phyloP scores from a whole-genome alignment of 2,797 vertebrate genomes.

The Falco cherrug region DNA sequence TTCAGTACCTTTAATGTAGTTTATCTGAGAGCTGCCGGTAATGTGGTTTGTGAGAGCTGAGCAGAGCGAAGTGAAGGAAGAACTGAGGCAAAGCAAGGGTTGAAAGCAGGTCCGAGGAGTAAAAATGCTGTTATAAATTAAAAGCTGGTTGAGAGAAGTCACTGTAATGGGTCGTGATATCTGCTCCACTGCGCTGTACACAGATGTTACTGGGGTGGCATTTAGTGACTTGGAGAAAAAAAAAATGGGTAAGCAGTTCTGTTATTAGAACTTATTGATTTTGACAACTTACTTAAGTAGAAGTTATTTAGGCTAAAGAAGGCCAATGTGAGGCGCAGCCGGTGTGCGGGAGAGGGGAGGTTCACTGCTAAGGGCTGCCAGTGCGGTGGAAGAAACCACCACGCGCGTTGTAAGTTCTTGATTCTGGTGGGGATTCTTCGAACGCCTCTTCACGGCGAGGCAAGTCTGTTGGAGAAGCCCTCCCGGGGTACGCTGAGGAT shows the following conservation, averaged over 20 bases:
- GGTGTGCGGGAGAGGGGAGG: neutral
- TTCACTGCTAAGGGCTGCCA: neutral
- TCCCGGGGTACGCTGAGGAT: neutral
- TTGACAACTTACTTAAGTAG: too few relatives aligned
- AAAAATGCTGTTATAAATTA: neutral
- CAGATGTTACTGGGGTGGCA: neutral
- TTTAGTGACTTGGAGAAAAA: neutral
- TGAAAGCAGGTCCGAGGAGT: neutral
- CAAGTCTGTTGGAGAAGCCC: neutral
- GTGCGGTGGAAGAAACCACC: neutral
- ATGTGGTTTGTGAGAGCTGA: rapidly evolving
- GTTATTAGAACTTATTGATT: too few relatives aligned
- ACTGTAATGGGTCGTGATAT: neutral
- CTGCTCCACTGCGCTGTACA: neutral
- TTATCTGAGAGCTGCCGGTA: neutral
- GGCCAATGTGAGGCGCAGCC: neutral
- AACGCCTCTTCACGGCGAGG: neutral
- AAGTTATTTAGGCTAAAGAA: neutral
- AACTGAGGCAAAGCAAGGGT: neutral
- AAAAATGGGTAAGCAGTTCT: neutral
- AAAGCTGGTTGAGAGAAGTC: neutral
- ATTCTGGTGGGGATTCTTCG: neutral
- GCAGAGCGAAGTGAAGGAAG: neutral
- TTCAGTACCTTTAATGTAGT: neutral
- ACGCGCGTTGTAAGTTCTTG: neutral